phyloP scores from a whole-genome alignment of 2,797 vertebrate genomes.

The Tragopan temminckii region DNA sequence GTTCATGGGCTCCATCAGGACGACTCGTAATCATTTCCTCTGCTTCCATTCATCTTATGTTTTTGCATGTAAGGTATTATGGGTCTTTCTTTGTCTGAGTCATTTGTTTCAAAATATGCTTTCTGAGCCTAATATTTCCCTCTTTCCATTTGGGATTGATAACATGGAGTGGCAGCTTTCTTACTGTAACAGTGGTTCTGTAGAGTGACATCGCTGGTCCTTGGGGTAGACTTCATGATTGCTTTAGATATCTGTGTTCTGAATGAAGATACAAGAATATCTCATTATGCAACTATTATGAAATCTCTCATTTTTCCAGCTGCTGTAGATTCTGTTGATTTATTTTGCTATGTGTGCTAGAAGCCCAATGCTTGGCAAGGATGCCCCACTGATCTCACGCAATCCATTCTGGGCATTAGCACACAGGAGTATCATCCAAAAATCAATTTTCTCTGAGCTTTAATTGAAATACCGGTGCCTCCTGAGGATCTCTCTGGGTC shows the following conservation, averaged over 20 bases:
- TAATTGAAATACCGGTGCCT: background rate
- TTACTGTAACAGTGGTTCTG: background rate
- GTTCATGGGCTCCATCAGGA: background rate
- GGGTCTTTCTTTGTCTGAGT: background rate
- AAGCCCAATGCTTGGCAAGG: background rate
- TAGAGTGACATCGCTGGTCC: background rate
- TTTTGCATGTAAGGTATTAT: background rate
- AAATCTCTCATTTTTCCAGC: background rate
- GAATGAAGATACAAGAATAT: background rate
- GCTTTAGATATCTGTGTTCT: background rate
- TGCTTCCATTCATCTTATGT: background rate
- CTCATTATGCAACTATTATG: background rate
- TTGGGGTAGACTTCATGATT: background rate
- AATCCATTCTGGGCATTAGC: background rate
- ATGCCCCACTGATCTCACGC: background rate
- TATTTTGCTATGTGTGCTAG: background rate
- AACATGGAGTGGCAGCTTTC: background rate
- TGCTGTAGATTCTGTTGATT: background rate
- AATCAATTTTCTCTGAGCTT: conserved; percentile 32
- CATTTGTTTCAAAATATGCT: background rate
- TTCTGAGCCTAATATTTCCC: background rate
- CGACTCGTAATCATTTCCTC: background rate
- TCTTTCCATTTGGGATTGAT: background rate
- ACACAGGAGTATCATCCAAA: background rate
- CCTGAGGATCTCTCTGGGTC: background rate